Conservation (phyloP, 2,113 vertebrate species). For the Eulemur rufifrons region DNA sequence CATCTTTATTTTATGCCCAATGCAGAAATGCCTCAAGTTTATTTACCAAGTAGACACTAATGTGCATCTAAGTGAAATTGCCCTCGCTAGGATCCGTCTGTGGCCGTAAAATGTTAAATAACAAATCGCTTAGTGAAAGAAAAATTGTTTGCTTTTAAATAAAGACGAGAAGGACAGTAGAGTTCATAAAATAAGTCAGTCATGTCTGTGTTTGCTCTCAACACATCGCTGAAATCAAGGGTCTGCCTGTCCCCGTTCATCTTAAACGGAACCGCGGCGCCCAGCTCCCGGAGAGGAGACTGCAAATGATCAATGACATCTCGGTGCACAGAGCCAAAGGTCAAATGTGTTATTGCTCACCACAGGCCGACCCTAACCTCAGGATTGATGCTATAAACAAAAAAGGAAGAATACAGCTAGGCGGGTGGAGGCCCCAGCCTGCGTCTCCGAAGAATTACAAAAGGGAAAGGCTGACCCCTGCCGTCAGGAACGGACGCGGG, state of each 20-base stretch:
- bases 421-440: not conserved
- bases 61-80: slow-evolving; percentile 34
- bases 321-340: slow-evolving; percentile 80
- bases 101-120: slow-evolving; percentile 60
- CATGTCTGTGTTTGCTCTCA: slow-evolving; percentile 44
- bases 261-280: slow-evolving; percentile 65
- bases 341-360: slow-evolving; percentile 84
- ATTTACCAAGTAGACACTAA: slow-evolving; percentile 55
- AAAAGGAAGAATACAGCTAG: slow-evolving; percentile 68
- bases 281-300: slow-evolving; percentile 60
- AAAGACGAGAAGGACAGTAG: slow-evolving; percentile 30
- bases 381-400: slow-evolving; percentile 83
- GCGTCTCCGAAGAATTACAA: slow-evolving; percentile 80
- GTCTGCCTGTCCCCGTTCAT: slow-evolving; percentile 63
- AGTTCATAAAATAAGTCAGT: slow-evolving; percentile 52
- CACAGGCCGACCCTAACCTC: slow-evolving; percentile 81
- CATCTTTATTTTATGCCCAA: slow-evolving; percentile 49
- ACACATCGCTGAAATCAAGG: slow-evolving; percentile 46
- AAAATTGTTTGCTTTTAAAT: slow-evolving; percentile 56
- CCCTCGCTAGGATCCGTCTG: not conserved
- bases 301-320: slow-evolving; percentile 80
- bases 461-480: slow-evolving; percentile 85
- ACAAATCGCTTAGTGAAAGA: slow-evolving; percentile 44
- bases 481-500: slow-evolving; percentile 64
- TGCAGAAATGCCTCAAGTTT: slow-evolving; percentile 52